Evolutionary conservation across 2,888 invertebrate species (phyloP), one percentile per base, ranked within the genome.

Genomic region (Melieria crassipennis): DNA sequence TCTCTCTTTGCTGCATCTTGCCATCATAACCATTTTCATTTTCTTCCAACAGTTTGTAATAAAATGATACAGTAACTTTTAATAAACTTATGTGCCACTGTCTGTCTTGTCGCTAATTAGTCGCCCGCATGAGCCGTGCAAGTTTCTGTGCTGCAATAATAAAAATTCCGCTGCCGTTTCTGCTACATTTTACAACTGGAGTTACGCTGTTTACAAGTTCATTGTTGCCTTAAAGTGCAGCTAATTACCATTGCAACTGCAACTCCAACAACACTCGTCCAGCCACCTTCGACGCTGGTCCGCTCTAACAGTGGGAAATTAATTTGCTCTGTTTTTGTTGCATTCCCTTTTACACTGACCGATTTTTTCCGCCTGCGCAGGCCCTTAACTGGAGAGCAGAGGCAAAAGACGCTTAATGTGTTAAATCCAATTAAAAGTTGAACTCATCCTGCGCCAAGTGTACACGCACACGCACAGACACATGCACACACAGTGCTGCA

Each of bases 361-460:
- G 58, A 42, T 43, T 48, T 13, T 47, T 30, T 30, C 30, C 52
- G 67, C 45, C 60, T 43, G 67, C 60, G 30, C 64, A 62, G 58
- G 60, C 64, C 58, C 50, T 56, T 50, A 58, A 58, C 30, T 30
- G 16, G 10, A 4, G 16, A 58, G 6, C 42, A 58, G 62, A 69
- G 62, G 13, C 60, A 52, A 64, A 67, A 67, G 62, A 42, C 67
- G 71, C 58, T 71, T 67, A 71, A 71, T 67, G 71, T 63, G 67
- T 64, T 71, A 64, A 71, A 71, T 71, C 71, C 71, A 71, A 71
- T 71, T 71, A 71, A 71, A 71, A 71, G 71, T 71, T 71, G 50
- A 60, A 62, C 50, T 46, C 63, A 67, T 67, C 67, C 67, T 64
- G 64, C 7, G 42, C 52, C 48, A 30, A n/a, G 30, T 30, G 30